Base-by-base conservation (phyloP, 2,113 vertebrate species). In the Muscicapa adusta region DNA sequence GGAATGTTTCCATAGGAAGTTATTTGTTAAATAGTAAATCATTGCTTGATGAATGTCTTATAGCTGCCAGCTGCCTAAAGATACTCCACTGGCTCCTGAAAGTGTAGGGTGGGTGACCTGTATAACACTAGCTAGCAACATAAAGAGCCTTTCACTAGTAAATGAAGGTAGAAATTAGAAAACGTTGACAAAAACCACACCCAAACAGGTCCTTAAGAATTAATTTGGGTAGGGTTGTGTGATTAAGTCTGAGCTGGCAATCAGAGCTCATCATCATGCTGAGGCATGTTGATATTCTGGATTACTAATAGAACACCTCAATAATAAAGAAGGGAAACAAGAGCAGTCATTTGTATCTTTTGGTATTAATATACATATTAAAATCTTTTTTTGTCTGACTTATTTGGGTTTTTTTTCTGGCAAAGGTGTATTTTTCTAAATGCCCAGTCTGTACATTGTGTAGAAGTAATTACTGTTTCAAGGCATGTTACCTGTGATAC, bases 211-310 rank as follows among this genome's bases (percentile, higher is more conserved):
- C 70, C 83, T 66, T 48, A 67, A 95, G 34, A 85, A 96, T 94
- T 94, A 62, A 4, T 66, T 42, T 85, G 88, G 88, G 91, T 91
- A 96, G 89, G 89, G 78, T 93, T 92, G 36, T 47, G 10, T 95
- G 88, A 95, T 96, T 95, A 95, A 96, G 61, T 96, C 71, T 91
- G 82, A 96, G 74, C 71, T 96, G 89, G 93, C 88, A 93, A 70
- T 93, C 81, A 97, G 73, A 94, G 79, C 50, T 89, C 82, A 82
- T 87, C 76, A 81, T 96, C 91, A 4, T 95, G 93, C 82, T 88
- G 93, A 82, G 89, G 56, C 94, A 94, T 76, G 94, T 90, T 95
- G 82, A 82, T 93, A 80, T 51, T 88, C 62, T 89, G 74, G 78
- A 85, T 89, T 93, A 62, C 67, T 82, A 94, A 51, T 73, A 70